phyloP scores from a whole-genome alignment of 2,888 invertebrate genomes.

The Meiosimyza platycephala region DNA sequence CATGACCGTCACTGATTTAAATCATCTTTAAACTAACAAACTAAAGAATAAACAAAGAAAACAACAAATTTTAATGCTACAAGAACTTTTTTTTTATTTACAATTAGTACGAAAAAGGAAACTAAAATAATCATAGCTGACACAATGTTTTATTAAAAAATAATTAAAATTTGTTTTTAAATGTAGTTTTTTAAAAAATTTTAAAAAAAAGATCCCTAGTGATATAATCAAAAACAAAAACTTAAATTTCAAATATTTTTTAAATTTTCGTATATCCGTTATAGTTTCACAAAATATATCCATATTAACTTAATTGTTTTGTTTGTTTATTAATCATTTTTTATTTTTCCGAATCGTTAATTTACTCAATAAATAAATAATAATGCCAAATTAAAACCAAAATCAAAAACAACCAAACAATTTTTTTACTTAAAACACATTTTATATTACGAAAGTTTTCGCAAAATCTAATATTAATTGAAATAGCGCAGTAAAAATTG shows the following conservation, averaged over 20 bases:
- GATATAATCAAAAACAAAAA: constrained; percentile 9
- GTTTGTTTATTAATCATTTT: constrained; percentile 51
- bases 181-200: constrained; percentile 21
- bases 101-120: constrained; percentile 36
- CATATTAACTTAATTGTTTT: constrained; percentile 49
- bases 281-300: constrained; percentile 6
- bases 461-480: constrained; percentile 23
- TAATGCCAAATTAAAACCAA: background rate
- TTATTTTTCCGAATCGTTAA: constrained; percentile 28
- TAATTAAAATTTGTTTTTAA: constrained; percentile 14
- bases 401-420: constrained; percentile 31
- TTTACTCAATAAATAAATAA: constrained; percentile 38
- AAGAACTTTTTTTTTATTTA: constrained; percentile 24
- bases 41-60: constrained; percentile 28
- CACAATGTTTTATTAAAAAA: constrained; percentile 64
- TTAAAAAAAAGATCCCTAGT: constrained; percentile 8
- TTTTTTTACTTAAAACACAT: constrained; percentile 19
- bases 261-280: background rate
- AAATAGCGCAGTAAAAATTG: constrained; percentile 25
- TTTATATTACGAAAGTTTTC: constrained; percentile 9
- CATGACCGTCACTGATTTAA: background rate
- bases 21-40: constrained; percentile 5
- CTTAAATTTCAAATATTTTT: constrained; percentile 26
- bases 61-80: constrained; percentile 24
- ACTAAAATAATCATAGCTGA: constrained; percentile 66